A percentile compares a stretch with the other conserved stretches of the same genome.
Evolutionary conservation across 2,888 invertebrate species (phyloP).

Genomic region (Eupithecia centaureata): DNA sequence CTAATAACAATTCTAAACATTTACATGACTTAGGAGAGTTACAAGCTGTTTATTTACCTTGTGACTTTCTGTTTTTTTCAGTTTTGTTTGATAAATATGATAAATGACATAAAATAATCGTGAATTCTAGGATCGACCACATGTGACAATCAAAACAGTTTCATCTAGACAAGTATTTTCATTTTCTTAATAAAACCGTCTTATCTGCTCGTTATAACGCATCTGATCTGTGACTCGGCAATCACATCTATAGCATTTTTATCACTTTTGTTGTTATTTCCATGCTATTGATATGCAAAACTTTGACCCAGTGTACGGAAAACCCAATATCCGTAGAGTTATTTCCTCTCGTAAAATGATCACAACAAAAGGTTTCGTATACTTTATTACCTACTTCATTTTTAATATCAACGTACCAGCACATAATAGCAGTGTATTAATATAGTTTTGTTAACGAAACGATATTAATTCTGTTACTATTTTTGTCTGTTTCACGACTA

Average conservation of each 20-base stretch:
- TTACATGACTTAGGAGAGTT: no score
- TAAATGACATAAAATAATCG: no score
- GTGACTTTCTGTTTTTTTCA: no score
- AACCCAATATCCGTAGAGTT: background rate
- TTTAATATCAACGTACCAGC: background rate
- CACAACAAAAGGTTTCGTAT: background rate
- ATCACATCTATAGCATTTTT: background rate
- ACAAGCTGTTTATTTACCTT: no score
- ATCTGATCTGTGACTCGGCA: background rate
- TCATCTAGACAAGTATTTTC: background rate
- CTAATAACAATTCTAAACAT: no score
- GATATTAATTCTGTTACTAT: background rate
- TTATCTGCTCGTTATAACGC: background rate
- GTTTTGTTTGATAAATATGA: no score
- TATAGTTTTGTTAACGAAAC: background rate
- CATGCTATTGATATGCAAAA: slow-evolving; percentile 7
- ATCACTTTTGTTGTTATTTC: background rate
- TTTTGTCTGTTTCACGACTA: background rate
- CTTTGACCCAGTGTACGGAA: background rate
- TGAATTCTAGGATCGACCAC: no score
- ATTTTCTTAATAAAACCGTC: background rate
- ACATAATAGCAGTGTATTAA: background rate
- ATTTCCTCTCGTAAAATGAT: background rate
- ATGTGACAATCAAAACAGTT: no score
- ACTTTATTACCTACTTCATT: background rate